Conservation (phyloP, 1,140 invertebrate genomes). For the Euura lappo region DNA sequence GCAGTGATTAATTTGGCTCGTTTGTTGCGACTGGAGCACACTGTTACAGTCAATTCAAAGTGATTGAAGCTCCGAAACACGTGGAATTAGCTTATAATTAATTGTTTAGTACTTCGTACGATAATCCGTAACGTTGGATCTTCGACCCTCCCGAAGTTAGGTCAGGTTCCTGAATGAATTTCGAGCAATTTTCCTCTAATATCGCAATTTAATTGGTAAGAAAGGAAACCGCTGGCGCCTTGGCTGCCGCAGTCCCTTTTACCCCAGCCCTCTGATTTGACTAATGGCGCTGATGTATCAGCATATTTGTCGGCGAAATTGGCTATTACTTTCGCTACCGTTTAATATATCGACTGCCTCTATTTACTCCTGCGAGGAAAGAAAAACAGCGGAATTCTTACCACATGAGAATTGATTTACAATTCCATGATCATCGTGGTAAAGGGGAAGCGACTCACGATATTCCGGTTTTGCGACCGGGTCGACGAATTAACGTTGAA, state of each 20-base stretch:
- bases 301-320: slow-evolving; percentile 5
- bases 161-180: too few relatives aligned
- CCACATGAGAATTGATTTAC: too few relatives aligned
- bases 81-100: slow-evolving; percentile 30
- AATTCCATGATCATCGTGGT: too few relatives aligned
- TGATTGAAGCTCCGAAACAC: slow-evolving; percentile 31
- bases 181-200: too few relatives aligned
- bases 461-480: too few relatives aligned
- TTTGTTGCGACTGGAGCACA: slow-evolving; percentile 37
- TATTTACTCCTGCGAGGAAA: not conserved
- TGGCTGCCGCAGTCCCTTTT: too few relatives aligned
- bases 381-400: too few relatives aligned
- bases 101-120: slow-evolving; percentile 33
- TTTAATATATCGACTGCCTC: slow-evolving; percentile 3
- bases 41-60: slow-evolving; percentile 22
- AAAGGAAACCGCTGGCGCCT: too few relatives aligned
- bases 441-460: too few relatives aligned
- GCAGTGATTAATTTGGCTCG: slow-evolving; percentile 42
- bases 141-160: too few relatives aligned
- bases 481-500: too few relatives aligned
- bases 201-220: too few relatives aligned
- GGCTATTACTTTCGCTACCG: not conserved
- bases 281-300: slow-evolving; percentile 1
- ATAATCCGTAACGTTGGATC: slow-evolving; percentile 13
- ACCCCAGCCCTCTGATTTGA: not conserved